Percentiles rank a stretch among this genome's conserved stretches.
Evolutionary conservation across 2,113 vertebrate genomes (phyloP).

Genomic region (Ceyx margarethae): DNA sequence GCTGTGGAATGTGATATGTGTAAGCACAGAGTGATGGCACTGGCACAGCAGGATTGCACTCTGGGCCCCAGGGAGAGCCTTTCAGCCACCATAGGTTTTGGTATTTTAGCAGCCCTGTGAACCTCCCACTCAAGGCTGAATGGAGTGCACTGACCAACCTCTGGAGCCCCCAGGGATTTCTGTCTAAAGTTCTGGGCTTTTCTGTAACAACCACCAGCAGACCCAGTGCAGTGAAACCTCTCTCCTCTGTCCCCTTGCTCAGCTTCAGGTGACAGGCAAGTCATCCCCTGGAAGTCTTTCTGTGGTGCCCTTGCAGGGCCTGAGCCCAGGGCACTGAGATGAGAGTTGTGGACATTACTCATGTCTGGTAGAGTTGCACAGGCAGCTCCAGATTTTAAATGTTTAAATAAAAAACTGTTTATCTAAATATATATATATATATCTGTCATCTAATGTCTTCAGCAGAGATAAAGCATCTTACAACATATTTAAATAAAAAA

Average conservation of each 20-base stretch:
- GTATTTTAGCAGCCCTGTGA: not conserved
- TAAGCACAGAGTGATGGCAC: not conserved
- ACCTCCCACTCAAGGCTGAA: not conserved
- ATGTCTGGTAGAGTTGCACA: constrained; percentile 31
- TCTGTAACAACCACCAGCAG: constrained; percentile 39
- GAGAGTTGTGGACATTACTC: not conserved
- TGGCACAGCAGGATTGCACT: constrained; percentile 52
- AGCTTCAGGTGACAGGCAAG: not conserved
- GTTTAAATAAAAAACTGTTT: constrained; percentile 66
- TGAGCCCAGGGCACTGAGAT: not conserved
- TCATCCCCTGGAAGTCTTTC: not conserved
- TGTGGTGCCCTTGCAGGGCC: not conserved
- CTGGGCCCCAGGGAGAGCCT: not conserved
- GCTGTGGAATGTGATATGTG: not conserved
- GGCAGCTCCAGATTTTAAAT: constrained; percentile 31
- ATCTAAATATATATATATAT: constrained; percentile 46
- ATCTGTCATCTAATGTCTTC: constrained; percentile 46
- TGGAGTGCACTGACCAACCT: not conserved
- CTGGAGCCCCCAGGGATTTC: not conserved
- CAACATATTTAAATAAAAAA: constrained; percentile 53
- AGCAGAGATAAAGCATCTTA: constrained; percentile 55
- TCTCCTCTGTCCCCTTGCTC: not conserved
- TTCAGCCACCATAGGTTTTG: not conserved
- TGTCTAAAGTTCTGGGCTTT: not conserved
- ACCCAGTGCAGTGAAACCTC: constrained; percentile 12